These are phyloP conservation scores for Sweltsa coloradensis DNA, from an alignment of 1,140 invertebrate genomes.

Conservation along the genomic window DNA sequence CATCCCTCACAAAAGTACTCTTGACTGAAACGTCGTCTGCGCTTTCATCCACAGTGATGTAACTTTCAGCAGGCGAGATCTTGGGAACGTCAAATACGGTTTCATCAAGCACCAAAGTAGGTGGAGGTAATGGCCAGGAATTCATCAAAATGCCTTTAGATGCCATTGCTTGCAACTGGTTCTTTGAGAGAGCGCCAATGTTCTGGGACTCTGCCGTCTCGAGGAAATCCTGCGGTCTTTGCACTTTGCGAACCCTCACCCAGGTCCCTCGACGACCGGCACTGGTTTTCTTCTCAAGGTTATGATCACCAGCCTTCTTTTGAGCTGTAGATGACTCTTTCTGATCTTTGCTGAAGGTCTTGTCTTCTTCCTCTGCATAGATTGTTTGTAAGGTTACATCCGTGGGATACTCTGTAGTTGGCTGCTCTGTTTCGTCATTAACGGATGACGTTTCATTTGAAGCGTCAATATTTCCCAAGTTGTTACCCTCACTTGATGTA, in stretches of 20 bases:
- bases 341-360: not conserved
- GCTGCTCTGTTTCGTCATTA: not conserved
- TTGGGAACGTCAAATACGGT: not conserved
- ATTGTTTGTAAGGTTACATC: not conserved
- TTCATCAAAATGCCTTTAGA: not conserved
- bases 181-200: conserved; percentile 21
- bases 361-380: not conserved
- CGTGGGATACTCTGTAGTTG: not conserved
- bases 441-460: not conserved
- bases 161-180: too few relatives aligned
- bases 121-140: not conserved
- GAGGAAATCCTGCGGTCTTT: conserved; percentile 40
- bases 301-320: not conserved
- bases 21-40: not conserved
- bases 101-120: not conserved
- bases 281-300: not conserved
- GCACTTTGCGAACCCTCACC: conserved; percentile 37
- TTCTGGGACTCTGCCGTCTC: conserved; percentile 55
- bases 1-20: not conserved
- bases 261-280: conserved; percentile 3
- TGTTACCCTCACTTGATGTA: too few relatives aligned
- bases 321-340: not conserved
- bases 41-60: not conserved
- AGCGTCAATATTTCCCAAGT: too few relatives aligned
- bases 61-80: not conserved